A percentile compares a stretch with the other conserved stretches of the same genome.
These are phyloP conservation scores for Sebastes kiyomatsui DNA, from an alignment of 2,797 vertebrate species.

Conservation along the genomic window DNA sequence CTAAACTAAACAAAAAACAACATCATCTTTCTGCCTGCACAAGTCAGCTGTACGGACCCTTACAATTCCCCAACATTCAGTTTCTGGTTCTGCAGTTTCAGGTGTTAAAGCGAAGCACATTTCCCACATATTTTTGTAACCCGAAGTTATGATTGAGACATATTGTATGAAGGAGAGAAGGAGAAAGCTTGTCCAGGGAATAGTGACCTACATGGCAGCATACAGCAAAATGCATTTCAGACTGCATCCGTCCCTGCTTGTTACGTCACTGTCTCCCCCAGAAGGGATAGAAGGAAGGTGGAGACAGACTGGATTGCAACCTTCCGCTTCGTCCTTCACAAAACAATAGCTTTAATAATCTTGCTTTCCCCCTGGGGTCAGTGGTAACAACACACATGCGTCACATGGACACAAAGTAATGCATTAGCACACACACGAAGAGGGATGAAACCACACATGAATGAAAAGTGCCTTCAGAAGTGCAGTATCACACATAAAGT, in stretches of 20 bases:
- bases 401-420: not conserved
- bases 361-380: conserved; percentile 36
- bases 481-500: not conserved
- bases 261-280: conserved; percentile 49
- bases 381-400: conserved; percentile 17
- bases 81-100: conserved; percentile 7
- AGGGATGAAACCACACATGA: not conserved
- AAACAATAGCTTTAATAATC: conserved; percentile 70
- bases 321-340: conserved; percentile 67
- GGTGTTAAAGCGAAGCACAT: not conserved
- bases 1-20: too few relatives aligned
- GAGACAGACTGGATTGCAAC: conserved; percentile 50
- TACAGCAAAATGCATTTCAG: conserved; percentile 56
- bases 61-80: conserved; percentile 2
- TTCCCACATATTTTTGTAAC: conserved; percentile 11
- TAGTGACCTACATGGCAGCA: conserved; percentile 66
- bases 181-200: conserved; percentile 40
- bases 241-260: conserved; percentile 25
- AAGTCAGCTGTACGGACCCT: not conserved
- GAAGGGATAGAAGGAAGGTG: conserved; percentile 40
- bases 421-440: conserved; percentile 1
- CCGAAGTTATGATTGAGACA: not conserved
- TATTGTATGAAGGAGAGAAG: conserved; percentile 33
- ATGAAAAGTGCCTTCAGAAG: not conserved
- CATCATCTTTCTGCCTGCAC: too few relatives aligned